phyloP scores from a whole-genome alignment of 2,113 vertebrate species.

The Cheirogaleus medius region DNA sequence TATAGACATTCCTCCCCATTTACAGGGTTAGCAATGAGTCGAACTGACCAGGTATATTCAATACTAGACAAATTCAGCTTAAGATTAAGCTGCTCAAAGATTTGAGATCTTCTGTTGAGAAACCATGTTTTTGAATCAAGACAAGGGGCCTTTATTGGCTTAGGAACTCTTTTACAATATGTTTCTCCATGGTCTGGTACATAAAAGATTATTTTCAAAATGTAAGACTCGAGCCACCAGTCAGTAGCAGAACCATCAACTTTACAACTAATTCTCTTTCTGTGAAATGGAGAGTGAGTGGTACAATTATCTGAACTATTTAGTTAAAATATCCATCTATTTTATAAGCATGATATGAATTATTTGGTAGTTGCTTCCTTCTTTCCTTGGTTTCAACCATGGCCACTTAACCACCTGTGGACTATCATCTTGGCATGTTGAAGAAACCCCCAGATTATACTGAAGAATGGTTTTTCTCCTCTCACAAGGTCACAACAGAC shows the following conservation, averaged over 20 bases:
- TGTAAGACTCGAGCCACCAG: not conserved
- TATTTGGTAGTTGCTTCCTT: not conserved
- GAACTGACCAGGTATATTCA: not conserved
- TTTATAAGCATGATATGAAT: not conserved
- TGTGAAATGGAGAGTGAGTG: not conserved
- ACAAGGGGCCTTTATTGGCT: not conserved
- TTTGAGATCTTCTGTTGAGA: conserved; percentile 1
- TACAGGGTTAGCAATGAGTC: not conserved
- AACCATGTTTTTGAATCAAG: not conserved
- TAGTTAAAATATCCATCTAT: not conserved
- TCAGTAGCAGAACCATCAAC: not conserved
- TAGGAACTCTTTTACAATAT: not conserved
- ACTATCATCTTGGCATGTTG: not conserved
- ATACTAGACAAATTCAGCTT: not conserved
- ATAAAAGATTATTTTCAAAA: not conserved
- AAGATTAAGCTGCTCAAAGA: conserved; percentile 26
- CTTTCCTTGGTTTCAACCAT: not conserved
- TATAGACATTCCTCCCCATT: not conserved
- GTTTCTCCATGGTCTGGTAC: not conserved
- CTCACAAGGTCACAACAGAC: conserved; percentile 38
- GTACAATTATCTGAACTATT: not conserved
- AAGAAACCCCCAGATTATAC: not conserved
- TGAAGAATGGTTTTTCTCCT: not conserved
- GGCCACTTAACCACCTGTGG: not conserved
- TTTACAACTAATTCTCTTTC: not conserved